phyloP scores from a whole-genome alignment of 2,797 vertebrate species.

The Sorex maritimensis region DNA sequence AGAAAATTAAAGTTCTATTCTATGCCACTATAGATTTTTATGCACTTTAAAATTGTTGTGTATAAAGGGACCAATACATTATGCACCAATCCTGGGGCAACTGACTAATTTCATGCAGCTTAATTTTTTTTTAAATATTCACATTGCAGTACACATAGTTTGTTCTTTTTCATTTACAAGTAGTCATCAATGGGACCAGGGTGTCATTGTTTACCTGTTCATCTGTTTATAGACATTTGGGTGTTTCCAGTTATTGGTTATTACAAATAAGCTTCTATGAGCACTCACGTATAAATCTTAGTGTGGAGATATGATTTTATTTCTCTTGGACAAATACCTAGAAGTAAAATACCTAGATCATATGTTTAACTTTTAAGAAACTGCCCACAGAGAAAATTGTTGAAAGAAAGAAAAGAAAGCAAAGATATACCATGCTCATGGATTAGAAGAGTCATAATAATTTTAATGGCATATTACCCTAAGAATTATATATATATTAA shows the following conservation, averaged over 20 bases:
- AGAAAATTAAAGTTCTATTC: neutral
- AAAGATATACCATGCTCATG: too few relatives aligned
- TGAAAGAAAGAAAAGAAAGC: too few relatives aligned
- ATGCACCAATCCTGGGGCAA: neutral
- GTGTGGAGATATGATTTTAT: neutral
- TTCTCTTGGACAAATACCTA: neutral
- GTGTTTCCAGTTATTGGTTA: neutral
- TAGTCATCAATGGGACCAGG: neutral
- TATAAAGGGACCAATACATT: neutral
- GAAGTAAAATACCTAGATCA: neutral
- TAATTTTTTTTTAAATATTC: neutral
- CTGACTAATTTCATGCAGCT: neutral
- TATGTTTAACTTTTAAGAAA: conserved; percentile 9
- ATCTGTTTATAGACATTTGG: neutral
- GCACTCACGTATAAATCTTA: neutral
- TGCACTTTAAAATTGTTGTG: neutral
- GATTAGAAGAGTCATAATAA: too few relatives aligned
- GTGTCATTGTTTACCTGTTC: neutral
- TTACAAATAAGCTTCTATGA: neutral
- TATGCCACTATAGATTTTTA: neutral
- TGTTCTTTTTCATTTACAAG: neutral
- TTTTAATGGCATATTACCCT: too few relatives aligned
- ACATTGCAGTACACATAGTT: neutral
- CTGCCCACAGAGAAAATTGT: too few relatives aligned
- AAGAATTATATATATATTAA: too few relatives aligned